Evolutionary conservation across 2,797 vertebrate genomes (phyloP).

Genomic region (Sarcoramphus papa): DNA sequence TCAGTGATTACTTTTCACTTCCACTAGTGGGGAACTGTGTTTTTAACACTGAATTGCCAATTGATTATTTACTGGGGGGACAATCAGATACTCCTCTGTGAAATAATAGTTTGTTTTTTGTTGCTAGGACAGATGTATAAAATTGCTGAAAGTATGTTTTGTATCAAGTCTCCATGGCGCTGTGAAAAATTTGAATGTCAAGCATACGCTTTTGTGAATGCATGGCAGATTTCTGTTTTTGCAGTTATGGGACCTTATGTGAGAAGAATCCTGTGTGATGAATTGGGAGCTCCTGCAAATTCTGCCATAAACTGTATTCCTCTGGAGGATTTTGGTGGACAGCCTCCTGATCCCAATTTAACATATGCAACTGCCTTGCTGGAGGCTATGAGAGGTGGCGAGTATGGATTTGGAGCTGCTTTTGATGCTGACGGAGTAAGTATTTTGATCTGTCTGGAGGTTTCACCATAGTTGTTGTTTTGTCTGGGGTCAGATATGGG

Average conservation of each 20-base stretch:
- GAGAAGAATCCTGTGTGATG: constrained; percentile 92
- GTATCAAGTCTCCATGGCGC: neutral
- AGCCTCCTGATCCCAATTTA: constrained; percentile 91
- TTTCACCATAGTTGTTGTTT: neutral
- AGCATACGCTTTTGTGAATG: neutral
- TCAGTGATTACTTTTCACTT: neutral
- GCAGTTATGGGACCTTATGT: constrained; percentile 99
- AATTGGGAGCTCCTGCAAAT: constrained; percentile 94
- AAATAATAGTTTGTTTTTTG: neutral
- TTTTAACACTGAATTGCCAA: neutral
- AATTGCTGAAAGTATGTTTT: neutral
- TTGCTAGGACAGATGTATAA: neutral
- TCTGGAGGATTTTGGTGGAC: constrained; percentile 96
- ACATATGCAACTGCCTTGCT: constrained; percentile 89
- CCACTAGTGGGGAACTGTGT: neutral
- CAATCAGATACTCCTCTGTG: neutral
- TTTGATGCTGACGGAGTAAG: constrained; percentile 98
- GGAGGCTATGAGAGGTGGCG: constrained; percentile 95
- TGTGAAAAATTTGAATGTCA: neutral
- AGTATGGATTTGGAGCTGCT: constrained; percentile 95
- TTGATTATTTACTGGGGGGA: neutral
- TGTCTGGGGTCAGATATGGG: neutral
- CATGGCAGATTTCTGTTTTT: constrained; percentile 43
- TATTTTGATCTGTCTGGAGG: neutral
- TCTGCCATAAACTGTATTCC: constrained; percentile 96